Evolutionary conservation across 1,140 invertebrate species (phyloP).

Genomic region (Lepidurus packardi): DNA sequence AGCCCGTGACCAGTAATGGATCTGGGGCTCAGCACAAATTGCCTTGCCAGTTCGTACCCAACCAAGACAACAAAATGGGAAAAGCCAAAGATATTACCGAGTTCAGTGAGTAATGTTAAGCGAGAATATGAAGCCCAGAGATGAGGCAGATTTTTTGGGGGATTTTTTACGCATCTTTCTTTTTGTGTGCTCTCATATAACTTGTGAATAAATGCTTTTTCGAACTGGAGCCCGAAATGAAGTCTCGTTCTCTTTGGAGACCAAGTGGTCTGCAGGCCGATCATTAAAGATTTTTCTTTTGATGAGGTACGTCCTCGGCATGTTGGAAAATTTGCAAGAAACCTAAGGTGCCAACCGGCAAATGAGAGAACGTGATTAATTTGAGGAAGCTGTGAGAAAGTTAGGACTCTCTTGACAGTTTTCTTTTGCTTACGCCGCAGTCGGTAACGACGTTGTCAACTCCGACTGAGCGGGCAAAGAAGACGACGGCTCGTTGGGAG

Average conservation of each 20-base stretch:
- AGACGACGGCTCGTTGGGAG: not conserved
- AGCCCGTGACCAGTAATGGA: not conserved
- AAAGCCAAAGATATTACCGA: too few relatives aligned
- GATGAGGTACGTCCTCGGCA: too few relatives aligned
- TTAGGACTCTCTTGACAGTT: slow-evolving; percentile 34
- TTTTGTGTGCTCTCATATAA: too few relatives aligned
- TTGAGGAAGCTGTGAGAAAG: slow-evolving; percentile 34
- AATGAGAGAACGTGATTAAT: slow-evolving; percentile 10
- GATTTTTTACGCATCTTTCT: too few relatives aligned
- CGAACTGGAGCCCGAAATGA: not conserved
- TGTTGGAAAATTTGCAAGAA: not conserved
- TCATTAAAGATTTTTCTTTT: too few relatives aligned
- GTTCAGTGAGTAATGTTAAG: too few relatives aligned
- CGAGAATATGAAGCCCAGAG: too few relatives aligned
- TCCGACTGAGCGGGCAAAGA: slow-evolving; percentile 17
- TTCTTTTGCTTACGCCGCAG: slow-evolving; percentile 30
- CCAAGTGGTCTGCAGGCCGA: not conserved
- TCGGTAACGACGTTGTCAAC: slow-evolving; percentile 6
- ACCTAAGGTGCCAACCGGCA: not conserved
- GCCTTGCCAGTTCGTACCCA: slow-evolving; percentile 2
- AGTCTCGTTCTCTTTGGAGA: not conserved
- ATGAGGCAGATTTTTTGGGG: too few relatives aligned
- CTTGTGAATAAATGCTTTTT: too few relatives aligned
- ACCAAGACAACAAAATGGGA: not conserved
- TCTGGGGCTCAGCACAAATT: not conserved